Conservation (phyloP, 2,888 invertebrate species). For the Sericinus montela region DNA sequence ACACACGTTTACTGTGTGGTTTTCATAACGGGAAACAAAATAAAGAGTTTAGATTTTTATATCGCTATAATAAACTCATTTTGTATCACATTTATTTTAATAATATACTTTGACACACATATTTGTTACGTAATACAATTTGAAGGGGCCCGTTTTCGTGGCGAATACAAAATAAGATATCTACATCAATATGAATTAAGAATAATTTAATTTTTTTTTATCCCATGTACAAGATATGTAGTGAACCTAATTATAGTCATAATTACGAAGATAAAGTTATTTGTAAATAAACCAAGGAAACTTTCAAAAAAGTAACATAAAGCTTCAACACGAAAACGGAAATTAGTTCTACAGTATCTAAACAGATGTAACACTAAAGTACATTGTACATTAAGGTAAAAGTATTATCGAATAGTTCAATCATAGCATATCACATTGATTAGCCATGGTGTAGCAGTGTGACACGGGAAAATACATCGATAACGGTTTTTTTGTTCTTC, state of each 20-base stretch:
- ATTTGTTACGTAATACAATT: conserved; percentile 68
- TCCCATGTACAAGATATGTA: too few species aligned
- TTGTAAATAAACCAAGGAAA: too few species aligned
- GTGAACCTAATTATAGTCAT: too few species aligned
- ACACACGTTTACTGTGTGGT: too few species aligned
- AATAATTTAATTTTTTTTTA: too few species aligned
- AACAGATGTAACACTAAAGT: conserved; percentile 14
- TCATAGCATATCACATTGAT: conserved; percentile 42
- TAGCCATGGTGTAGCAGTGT: neutral
- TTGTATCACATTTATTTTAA: conserved; percentile 78
- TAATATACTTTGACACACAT: conserved; percentile 78
- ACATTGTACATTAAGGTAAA: conserved; percentile 14
- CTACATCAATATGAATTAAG: too few species aligned
- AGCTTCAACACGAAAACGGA: conserved; percentile 17
- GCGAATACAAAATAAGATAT: too few species aligned
- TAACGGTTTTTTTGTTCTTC: conserved; percentile 1
- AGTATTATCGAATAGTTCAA: conserved; percentile 28
- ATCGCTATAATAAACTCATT: conserved; percentile 77
- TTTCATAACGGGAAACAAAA: too few species aligned
- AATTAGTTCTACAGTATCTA: conserved; percentile 2
- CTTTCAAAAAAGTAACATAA: neutral
- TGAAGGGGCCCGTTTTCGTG: conserved; percentile 53
- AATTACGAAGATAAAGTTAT: too few species aligned
- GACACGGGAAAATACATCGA: conserved; percentile 1
- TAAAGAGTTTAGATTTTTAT: conserved; percentile 37